Evolutionary conservation across 1,140 invertebrate genomes (phyloP).

Genomic region (Trigoniulus corallinus): DNA sequence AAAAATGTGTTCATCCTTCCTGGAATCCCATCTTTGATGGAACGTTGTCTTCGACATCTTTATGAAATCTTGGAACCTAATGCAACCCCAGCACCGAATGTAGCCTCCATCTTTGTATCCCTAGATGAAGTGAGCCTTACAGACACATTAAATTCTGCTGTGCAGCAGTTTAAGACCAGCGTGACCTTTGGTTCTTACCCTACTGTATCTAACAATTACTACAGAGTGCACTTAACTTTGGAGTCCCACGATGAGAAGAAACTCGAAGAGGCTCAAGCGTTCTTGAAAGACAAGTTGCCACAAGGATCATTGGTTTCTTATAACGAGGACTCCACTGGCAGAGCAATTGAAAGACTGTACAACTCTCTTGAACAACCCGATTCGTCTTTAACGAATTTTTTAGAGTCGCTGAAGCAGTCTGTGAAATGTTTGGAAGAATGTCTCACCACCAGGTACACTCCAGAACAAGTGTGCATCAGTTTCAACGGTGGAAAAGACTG

Average conservation of each 20-base stretch:
- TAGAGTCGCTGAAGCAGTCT: not conserved
- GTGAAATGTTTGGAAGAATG: constrained; percentile 20
- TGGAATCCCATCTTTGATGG: constrained; percentile 49
- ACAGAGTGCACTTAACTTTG: constrained; percentile 30
- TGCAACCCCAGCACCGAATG: not conserved
- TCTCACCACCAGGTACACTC: constrained; percentile 31
- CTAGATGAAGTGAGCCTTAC: constrained; percentile 39
- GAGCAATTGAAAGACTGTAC: constrained; percentile 19
- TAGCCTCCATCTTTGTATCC: constrained; percentile 10
- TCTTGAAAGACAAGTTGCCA: constrained; percentile 20
- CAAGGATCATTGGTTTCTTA: constrained; percentile 25
- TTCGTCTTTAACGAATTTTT: not conserved
- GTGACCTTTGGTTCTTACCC: constrained; percentile 54
- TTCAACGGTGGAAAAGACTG: constrained; percentile 99
- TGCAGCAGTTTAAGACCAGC: constrained; percentile 29
- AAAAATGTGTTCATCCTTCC: constrained; percentile 62
- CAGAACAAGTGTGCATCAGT: constrained; percentile 62
- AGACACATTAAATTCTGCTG: constrained; percentile 32
- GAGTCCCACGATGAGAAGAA: constrained; percentile 22
- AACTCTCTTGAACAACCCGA: not conserved
- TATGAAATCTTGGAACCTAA: constrained; percentile 5
- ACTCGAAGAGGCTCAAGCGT: constrained; percentile 19
- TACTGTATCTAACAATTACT: constrained; percentile 32
- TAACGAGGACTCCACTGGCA: constrained; percentile 22
- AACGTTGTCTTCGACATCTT: constrained; percentile 35